Conservation (phyloP, 2,888 invertebrate species). For the Baccha elongata region DNA sequence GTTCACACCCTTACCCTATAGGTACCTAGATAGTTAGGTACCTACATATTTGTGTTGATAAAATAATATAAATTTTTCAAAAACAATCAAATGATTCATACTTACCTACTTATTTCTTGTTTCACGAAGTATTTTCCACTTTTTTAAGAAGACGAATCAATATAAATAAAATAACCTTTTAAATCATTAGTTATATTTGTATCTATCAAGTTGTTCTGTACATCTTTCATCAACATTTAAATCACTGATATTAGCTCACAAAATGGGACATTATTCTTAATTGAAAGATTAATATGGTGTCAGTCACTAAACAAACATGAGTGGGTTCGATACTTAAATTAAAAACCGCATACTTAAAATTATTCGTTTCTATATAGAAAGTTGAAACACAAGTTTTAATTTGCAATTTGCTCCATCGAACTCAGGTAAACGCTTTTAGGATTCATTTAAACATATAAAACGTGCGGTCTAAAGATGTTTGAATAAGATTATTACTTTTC, state of each 20-base stretch:
- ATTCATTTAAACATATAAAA: neutral
- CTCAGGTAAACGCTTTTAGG: neutral
- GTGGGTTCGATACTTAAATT: neutral
- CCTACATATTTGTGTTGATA: too few species aligned
- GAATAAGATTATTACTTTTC: neutral
- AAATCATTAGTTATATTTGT: too few species aligned
- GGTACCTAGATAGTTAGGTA: too few species aligned
- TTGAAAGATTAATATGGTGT: neutral
- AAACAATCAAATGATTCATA: too few species aligned
- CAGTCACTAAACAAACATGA: neutral
- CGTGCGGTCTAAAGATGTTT: neutral
- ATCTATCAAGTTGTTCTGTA: too few species aligned
- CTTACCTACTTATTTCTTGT: too few species aligned
- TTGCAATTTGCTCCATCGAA: neutral
- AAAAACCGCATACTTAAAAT: neutral
- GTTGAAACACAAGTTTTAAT: conserved; percentile 19
- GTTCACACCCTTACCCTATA: too few species aligned
- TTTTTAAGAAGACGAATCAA: too few species aligned
- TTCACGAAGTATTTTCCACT: too few species aligned
- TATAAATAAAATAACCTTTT: too few species aligned
- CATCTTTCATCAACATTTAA: too few species aligned
- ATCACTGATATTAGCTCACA: neutral
- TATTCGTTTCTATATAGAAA: conserved; percentile 26
- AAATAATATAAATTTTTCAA: too few species aligned
- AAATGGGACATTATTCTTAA: neutral